phyloP scores from a whole-genome alignment of 2,797 vertebrate species.

The Pipistrellus pipistrellus region DNA sequence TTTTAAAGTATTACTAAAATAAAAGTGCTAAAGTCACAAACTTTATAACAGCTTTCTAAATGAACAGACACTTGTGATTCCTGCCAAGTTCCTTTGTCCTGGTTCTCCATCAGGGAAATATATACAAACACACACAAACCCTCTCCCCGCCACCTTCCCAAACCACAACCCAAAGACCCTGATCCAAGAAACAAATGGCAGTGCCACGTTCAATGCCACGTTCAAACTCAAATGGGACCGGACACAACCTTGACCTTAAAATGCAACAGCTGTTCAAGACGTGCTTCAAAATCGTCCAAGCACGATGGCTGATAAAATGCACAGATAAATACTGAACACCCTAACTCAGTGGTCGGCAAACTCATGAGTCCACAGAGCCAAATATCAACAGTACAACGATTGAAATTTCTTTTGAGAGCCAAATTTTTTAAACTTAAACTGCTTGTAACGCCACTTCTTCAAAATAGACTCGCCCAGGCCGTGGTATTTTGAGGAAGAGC shows the following conservation, averaged over 20 bases:
- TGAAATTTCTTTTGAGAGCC: too few species aligned
- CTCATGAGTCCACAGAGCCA: too few species aligned
- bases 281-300: neutral
- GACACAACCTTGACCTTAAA: constrained; percentile 7
- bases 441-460: too few species aligned
- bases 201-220: constrained; percentile 68
- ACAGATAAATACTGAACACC: neutral
- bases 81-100: neutral
- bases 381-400: too few species aligned
- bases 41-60: constrained; percentile 8
- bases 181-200: constrained; percentile 54
- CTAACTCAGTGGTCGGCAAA: too few species aligned
- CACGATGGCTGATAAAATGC: neutral
- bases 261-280: neutral
- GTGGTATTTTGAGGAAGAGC: too few species aligned
- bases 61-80: constrained; percentile 33
- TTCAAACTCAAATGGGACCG: constrained; percentile 27
- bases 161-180: constrained; percentile 66
- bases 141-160: constrained; percentile 19
- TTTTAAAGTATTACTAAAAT: constrained; percentile 58
- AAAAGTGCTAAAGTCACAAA: constrained; percentile 19
- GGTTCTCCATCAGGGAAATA: constrained; percentile 64
- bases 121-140: neutral
- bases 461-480: too few species aligned
- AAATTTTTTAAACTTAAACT: too few species aligned